Conservation (phyloP, 2,888 invertebrate species). For the Rosalia funebris region DNA sequence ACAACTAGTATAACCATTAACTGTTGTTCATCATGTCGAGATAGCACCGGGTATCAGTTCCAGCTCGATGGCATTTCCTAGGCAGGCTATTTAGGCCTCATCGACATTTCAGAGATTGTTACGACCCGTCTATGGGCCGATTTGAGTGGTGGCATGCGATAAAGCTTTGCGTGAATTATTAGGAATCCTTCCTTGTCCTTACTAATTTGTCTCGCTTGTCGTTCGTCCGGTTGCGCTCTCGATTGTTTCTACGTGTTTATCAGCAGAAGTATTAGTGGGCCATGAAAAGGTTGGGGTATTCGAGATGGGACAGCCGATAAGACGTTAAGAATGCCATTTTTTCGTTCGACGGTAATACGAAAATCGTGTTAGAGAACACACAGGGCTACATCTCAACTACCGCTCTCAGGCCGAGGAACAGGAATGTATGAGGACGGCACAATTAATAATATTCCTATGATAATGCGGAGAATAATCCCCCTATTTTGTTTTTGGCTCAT, state of each 20-base stretch:
- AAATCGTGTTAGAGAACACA: conserved; percentile 53
- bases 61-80: too few relatives aligned
- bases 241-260: conserved; percentile 61
- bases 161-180: conserved; percentile 58
- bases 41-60: too few relatives aligned
- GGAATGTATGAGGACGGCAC: conserved; percentile 28
- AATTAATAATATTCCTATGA: conserved; percentile 14
- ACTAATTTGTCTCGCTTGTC: conserved; percentile 62
- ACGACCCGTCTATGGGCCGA: conserved; percentile 9
- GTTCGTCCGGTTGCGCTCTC: conserved; percentile 60
- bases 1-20: too few relatives aligned
- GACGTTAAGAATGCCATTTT: conserved; percentile 58
- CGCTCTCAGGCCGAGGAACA: conserved; percentile 37
- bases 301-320: conserved; percentile 58
- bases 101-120: conserved; percentile 14
- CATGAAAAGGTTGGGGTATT: conserved; percentile 55
- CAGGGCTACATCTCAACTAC: conserved; percentile 47
- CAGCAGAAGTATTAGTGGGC: conserved; percentile 59
- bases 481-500: too few relatives aligned
- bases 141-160: conserved; percentile 21
- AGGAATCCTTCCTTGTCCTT: conserved; percentile 59
- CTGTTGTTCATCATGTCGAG: too few relatives aligned
- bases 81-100: conserved; percentile 7
- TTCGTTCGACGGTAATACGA: conserved; percentile 47
- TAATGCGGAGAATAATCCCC: too few relatives aligned